Base-by-base conservation (phyloP, 2,113 vertebrate species). In the Pycnonotus jocosus region DNA sequence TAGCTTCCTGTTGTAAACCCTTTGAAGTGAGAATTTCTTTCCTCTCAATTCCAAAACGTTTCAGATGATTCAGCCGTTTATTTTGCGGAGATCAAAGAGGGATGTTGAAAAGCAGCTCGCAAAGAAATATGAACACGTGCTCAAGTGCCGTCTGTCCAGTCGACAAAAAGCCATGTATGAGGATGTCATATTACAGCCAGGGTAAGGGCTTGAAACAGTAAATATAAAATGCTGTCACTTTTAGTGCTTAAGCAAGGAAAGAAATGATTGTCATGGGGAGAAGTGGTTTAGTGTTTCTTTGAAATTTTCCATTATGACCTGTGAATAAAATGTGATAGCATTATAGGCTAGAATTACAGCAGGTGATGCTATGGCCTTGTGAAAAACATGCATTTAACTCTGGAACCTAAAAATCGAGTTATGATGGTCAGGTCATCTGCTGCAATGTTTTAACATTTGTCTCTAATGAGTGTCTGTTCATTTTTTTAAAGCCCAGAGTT, bases 41-140 rank as follows among this genome's bases (percentile, higher is more conserved):
- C 11, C 24, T 38, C 25, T 58, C 27, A 16, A 72, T 80, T 60
- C 11, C 88, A 65, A 74, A 69, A 89, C 30, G 2, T 85, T 92
- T 38, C 91, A 99, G 99, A 98, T 99, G 98, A 99, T 99, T 91
- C 99, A 99, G 64, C 99, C 99, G 0, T 99, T 99, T 96, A 99
- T 99, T 95, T 97, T 99, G 96, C 97, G 99, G 47, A 98, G 99
- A 92, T 99, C 99, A 50, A 99, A 99, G 96, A 98, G 98, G 64
- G 99, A 99, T 0, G 99, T 99, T n/a, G 99, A 99, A 81, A 99
- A 99, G 94, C 99, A 99, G 96, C 98, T 99, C 44, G 98, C 98
- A 17, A 99, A 99, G 96, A 99, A 99, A 91, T 99, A 99, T 0
- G 99, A 99, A 45, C 99, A 99, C 44, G 99, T 99, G 86, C 97